Conservation (phyloP, 1,140 invertebrate genomes). For the Chlorops oryzae region DNA sequence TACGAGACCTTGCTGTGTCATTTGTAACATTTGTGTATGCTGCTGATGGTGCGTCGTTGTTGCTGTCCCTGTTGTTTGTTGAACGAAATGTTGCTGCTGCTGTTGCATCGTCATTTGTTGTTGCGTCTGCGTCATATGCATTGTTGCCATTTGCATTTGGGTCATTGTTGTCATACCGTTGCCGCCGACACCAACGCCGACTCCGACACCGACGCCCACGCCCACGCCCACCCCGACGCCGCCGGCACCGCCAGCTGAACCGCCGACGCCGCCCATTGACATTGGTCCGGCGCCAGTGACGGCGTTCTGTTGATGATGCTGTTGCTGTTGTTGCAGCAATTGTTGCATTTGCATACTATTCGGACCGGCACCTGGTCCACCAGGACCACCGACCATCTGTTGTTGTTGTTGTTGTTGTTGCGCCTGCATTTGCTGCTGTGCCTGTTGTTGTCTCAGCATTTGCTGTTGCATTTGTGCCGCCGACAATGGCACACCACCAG, state of each 20-base stretch:
- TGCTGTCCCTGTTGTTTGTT: slow-evolving; percentile 26
- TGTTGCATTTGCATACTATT: slow-evolving; percentile 32
- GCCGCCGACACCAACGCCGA: slow-evolving; percentile 45
- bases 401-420: slow-evolving; percentile 17
- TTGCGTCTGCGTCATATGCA: slow-evolving; percentile 59
- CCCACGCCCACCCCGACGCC: slow-evolving; percentile 51
- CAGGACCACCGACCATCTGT: slow-evolving; percentile 23
- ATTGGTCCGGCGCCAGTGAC: no score
- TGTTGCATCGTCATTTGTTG: slow-evolving; percentile 59
- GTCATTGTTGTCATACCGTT: slow-evolving; percentile 38
- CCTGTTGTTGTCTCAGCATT: slow-evolving; percentile 44
- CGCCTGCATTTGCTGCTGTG: slow-evolving; percentile 23
- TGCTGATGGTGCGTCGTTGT: slow-evolving; percentile 41
- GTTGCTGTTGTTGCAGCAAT: slow-evolving; percentile 51
- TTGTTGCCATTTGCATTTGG: slow-evolving; percentile 56
- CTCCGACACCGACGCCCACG: slow-evolving; percentile 53
- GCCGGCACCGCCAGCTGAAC: slow-evolving; percentile 46
- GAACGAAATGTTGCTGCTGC: slow-evolving; percentile 39
- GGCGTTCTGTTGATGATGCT: slow-evolving; percentile 51
- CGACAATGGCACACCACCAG: slow-evolving; percentile 51
- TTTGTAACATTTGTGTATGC: slow-evolving; percentile 41
- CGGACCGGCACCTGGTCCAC: slow-evolving; percentile 25
- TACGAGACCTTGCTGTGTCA: slow-evolving; percentile 46
- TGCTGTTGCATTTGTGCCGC: slow-evolving; percentile 50
- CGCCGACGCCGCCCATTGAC: no score